phyloP scores from a whole-genome alignment of 2,797 vertebrate species.

The Alauda arvensis region DNA sequence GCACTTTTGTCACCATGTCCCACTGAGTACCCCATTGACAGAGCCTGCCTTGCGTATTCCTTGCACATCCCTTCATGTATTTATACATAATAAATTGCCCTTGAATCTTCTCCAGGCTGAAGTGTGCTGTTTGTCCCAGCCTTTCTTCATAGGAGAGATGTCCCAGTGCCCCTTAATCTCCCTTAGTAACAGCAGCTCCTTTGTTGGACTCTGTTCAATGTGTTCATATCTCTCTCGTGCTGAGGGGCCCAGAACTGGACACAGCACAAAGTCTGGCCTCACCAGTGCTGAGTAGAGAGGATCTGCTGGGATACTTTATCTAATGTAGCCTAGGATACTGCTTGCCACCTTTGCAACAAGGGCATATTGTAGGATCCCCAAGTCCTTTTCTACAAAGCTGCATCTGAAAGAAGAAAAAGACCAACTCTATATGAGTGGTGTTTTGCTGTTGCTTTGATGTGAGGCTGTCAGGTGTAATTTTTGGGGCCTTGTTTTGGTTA shows the following conservation, averaged over 20 bases:
- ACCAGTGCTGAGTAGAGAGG: not conserved
- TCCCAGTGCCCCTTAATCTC: not conserved
- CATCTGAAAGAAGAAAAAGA: not conserved
- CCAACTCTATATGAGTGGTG: not conserved
- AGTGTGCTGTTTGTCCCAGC: not conserved
- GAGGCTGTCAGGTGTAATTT: not conserved
- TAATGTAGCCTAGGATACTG: not conserved
- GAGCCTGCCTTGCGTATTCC: not conserved
- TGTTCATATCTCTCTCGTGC: not conserved
- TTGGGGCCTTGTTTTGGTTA: not conserved
- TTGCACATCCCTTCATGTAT: not conserved
- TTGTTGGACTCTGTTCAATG: not conserved
- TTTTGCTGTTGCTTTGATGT: not conserved
- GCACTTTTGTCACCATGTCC: not conserved
- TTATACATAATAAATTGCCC: not conserved
- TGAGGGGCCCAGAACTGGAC: not conserved
- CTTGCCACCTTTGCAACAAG: not conserved
- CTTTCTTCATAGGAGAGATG: not conserved
- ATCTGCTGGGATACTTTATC: not conserved
- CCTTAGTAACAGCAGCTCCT: not conserved
- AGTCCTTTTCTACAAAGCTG: not conserved
- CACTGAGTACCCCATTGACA: not conserved
- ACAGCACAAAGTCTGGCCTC: not conserved
- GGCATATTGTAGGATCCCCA: not conserved
- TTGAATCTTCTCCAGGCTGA: not conserved